phyloP scores from a whole-genome alignment of 2,797 vertebrate species.

The Pyrrhura leucotis region DNA sequence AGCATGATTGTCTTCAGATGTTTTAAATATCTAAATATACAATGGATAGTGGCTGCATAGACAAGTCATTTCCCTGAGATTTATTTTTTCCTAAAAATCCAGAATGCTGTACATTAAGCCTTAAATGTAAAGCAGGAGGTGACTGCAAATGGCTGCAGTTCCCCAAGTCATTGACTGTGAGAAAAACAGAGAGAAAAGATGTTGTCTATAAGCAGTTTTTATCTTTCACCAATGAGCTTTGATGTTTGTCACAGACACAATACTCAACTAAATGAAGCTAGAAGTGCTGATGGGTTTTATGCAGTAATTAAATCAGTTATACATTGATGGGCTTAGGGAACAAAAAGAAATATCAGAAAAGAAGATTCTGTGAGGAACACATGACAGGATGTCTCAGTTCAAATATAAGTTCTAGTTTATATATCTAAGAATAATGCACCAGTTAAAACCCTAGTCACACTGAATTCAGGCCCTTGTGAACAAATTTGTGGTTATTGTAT shows the following conservation, averaged over 20 bases:
- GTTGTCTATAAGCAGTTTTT: neutral
- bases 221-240: neutral
- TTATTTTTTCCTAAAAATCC: neutral
- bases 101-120: neutral
- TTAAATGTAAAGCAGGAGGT: neutral
- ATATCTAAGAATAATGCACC: neutral
- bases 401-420: neutral
- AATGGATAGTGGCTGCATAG: neutral
- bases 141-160: neutral
- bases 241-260: neutral
- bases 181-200: neutral
- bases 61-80: neutral
- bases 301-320: neutral
- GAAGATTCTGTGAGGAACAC: neutral
- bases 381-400: neutral
- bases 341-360: neutral
- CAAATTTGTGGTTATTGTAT: neutral
- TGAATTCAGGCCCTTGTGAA: accelerated
- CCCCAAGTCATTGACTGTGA: neutral
- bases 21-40: neutral
- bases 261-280: neutral
- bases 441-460: neutral
- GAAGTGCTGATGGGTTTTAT: neutral
- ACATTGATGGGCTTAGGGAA: neutral
- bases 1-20: neutral